Evolutionary conservation across 1,140 invertebrate genomes (phyloP).

Genomic region (Eriosoma lanigerum): DNA sequence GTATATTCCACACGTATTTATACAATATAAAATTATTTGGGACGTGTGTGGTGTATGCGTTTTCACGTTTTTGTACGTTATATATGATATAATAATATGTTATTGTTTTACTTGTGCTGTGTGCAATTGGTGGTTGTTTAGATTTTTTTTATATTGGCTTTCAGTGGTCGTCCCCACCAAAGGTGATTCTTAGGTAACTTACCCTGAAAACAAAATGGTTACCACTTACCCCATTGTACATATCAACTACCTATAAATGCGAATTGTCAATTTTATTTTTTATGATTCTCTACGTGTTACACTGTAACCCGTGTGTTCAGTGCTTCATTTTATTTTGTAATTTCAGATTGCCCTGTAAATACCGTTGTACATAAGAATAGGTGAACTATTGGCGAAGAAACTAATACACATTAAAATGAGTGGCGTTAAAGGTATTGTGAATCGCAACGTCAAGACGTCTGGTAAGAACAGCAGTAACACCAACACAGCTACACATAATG

Average conservation of each 20-base stretch:
- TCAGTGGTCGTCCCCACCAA: no score
- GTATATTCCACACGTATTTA: slow-evolving; percentile 23
- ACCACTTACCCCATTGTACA: no score
- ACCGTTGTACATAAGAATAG: slow-evolving; percentile 41
- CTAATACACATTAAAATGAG: slow-evolving; percentile 35
- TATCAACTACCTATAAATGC: no score
- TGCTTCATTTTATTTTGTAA: not conserved
- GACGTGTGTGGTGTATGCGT: not conserved
- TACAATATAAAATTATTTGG: not conserved
- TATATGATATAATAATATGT: not conserved
- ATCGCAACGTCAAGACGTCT: slow-evolving; percentile 42
- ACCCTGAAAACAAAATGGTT: no score
- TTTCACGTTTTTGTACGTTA: not conserved
- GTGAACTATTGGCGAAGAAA: not conserved
- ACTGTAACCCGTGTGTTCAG: no score
- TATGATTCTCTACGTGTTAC: no score
- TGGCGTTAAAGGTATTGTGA: slow-evolving; percentile 37
- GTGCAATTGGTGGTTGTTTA: not conserved
- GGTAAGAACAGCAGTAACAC: slow-evolving; percentile 26
- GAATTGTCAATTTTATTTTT: no score
- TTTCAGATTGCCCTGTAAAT: slow-evolving; percentile 48
- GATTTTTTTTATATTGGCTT: no score
- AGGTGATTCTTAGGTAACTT: no score
- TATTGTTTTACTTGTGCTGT: not conserved
- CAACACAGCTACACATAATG: slow-evolving; percentile 1